phyloP scores from a whole-genome alignment of 2,797 vertebrate species.

The Mus spretus region DNA sequence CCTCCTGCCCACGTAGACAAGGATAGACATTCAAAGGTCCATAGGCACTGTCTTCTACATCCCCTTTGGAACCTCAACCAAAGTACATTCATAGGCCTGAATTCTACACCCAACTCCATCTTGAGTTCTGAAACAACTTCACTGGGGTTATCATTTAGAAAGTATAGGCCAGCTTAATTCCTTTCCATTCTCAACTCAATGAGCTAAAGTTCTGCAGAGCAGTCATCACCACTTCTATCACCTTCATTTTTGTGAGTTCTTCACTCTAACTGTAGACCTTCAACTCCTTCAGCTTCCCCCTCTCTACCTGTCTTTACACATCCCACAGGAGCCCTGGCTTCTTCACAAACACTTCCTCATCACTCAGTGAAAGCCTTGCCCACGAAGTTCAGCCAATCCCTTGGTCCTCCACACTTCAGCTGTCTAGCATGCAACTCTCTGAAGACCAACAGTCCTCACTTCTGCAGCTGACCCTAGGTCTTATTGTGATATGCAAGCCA shows the following conservation, averaged over 20 bases:
- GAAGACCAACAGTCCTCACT: background rate
- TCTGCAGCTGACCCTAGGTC: background rate
- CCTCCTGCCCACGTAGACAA: background rate
- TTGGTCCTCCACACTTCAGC: background rate
- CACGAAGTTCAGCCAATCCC: background rate
- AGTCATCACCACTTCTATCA: background rate
- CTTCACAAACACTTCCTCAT: background rate
- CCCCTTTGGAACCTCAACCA: background rate
- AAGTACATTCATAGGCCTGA: background rate
- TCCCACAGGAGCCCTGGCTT: background rate
- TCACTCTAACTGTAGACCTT: background rate
- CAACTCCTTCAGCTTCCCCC: background rate
- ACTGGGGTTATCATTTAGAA: background rate
- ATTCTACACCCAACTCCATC: background rate
- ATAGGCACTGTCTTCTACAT: background rate
- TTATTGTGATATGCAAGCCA: slow-evolving; percentile 1
- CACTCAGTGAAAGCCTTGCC: background rate
- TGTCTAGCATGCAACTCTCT: background rate
- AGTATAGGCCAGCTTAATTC: background rate
- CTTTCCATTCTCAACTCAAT: background rate
- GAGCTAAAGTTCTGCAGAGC: background rate
- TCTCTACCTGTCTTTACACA: background rate
- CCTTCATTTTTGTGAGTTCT: background rate
- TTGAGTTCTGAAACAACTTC: background rate
- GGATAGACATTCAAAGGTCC: background rate